Percentiles rank a stretch among this genome's conserved stretches.
Conservation (phyloP, 1,140 invertebrate species). For the Episyrphus balteatus region DNA sequence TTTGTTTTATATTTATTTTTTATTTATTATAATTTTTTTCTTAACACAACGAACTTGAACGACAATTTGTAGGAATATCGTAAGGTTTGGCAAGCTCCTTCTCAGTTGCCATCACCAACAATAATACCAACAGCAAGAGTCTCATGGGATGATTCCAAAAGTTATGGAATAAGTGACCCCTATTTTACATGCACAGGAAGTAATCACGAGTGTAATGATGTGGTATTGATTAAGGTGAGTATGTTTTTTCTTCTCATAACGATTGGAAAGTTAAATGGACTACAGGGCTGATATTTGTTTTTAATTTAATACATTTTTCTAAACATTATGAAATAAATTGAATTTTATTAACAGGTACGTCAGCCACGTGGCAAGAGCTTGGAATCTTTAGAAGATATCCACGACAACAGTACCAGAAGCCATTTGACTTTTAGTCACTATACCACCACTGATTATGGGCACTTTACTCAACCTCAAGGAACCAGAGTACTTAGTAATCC, state of each 20-base stretch:
- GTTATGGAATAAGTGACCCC: conserved; percentile 26
- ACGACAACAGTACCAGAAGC: conserved; percentile 43
- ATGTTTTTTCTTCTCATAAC: not conserved
- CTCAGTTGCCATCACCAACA: conserved; percentile 30
- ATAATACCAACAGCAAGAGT: conserved; percentile 33
- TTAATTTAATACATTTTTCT: no score
- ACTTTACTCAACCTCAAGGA: conserved; percentile 37
- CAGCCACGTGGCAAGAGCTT: conserved; percentile 70
- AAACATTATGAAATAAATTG: no score
- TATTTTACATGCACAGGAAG: conserved; percentile 28
- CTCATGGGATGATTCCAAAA: conserved; percentile 35
- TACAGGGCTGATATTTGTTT: no score
- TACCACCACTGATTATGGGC: conserved; percentile 32
- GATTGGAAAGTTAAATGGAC: not conserved
- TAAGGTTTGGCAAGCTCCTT: conserved; percentile 30
- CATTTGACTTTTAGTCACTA: conserved; percentile 48
- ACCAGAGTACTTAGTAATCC: conserved; percentile 36
- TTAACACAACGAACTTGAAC: not conserved
- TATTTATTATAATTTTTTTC: conserved; percentile 5
- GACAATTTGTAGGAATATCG: conserved; percentile 7
- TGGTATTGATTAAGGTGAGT: conserved; percentile 36
- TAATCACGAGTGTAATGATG: conserved; percentile 35
- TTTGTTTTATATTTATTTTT: conserved; percentile 10
- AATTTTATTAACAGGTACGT: conserved; percentile 38
- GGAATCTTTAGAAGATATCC: conserved; percentile 64